Base-by-base conservation (phyloP, 2,797 vertebrate species). In the Sebastes wilsoni region DNA sequence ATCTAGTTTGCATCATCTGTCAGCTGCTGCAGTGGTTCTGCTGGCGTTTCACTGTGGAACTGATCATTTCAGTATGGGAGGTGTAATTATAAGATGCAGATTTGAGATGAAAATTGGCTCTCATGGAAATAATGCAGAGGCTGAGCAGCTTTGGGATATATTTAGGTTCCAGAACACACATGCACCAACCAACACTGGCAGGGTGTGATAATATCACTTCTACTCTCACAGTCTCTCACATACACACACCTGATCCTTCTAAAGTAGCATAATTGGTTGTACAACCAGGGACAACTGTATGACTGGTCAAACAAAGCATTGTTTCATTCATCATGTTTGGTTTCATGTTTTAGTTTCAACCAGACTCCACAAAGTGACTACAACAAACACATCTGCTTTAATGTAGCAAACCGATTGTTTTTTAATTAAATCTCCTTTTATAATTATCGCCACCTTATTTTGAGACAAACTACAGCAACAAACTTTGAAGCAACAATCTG, bases 31-130 rank as follows among this genome's bases (percentile, higher is more conserved):
- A 61, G 73, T 7, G 4, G 66, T 66, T 64, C 49, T 65, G 70
- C 66, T 25, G 67, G 38, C 34, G 61, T 55, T 71, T 58, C 6
- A 14, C 62, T 10, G 27, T n/a, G 64, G n/a, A 73, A 3, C 42
- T 9, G 56, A 78, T 74, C 0, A 62, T 77, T 52, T 75, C 54
- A n/a, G 20, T 3, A 56, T 8, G 22, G 4, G 32, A 61, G 64
- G 36, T 36, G 11, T 75, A 72, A 84, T 82, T 75, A 83, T 11
- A 32, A 73, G 75, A 79, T 70, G 78, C 68, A 76, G 64, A 81
- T 59, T 60, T 42, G 60, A 79, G 65, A 77, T 54, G 65, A 23
- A 74, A 81, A 81, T 74, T 58, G 30, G 46, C 64, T 66, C 68
- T 66, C 22, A 3, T 66, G 52, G 42, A 79, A 74, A 70, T 20